phyloP scores from a whole-genome alignment of 1,140 invertebrate genomes.

The Ericerus pela region DNA sequence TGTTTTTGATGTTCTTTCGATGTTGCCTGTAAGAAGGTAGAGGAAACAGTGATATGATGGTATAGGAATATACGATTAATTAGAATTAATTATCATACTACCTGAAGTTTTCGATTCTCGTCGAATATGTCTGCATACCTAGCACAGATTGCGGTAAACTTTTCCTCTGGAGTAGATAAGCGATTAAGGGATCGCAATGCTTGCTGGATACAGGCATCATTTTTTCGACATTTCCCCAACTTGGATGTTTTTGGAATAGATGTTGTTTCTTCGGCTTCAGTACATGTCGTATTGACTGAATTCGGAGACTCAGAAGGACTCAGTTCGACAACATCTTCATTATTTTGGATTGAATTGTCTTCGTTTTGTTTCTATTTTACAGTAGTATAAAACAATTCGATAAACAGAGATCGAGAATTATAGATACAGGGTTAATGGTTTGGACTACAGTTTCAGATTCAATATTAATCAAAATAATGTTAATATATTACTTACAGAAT shows the following conservation, averaged over 20 bases:
- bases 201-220: slow-evolving; percentile 46
- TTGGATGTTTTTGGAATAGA: not conserved
- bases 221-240: slow-evolving; percentile 31
- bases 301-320: no score
- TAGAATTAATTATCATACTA: slow-evolving; percentile 27
- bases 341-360: no score
- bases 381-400: no score
- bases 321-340: no score
- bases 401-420: no score
- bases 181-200: slow-evolving; percentile 53
- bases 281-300: no score
- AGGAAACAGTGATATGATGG: not conserved
- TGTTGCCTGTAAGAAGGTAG: slow-evolving; percentile 22
- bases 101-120: slow-evolving; percentile 51
- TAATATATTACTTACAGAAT: no score
- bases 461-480: no score
- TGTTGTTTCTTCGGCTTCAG: no score
- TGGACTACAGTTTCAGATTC: no score
- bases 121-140: slow-evolving; percentile 65
- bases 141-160: slow-evolving; percentile 53
- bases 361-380: no score
- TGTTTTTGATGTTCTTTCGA: slow-evolving; percentile 50
- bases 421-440: no score
- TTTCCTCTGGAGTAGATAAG: slow-evolving; percentile 53
- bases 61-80: slow-evolving; percentile 1